Evolutionary conservation across 2,113 vertebrate genomes (phyloP).

Genomic region (Pluvialis apricaria): DNA sequence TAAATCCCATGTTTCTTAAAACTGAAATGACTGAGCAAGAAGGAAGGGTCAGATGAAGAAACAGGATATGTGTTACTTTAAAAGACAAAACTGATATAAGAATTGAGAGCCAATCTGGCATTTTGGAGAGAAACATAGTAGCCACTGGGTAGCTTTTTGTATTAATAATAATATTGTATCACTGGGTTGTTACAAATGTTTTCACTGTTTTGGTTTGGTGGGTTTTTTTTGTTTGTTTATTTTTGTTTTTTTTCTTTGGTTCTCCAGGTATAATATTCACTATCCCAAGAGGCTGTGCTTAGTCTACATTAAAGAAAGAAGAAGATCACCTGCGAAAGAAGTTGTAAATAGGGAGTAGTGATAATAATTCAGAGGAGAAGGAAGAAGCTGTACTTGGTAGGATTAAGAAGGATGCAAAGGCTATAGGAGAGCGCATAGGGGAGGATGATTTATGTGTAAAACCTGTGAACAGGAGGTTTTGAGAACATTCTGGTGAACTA

Average conservation of each 20-base stretch:
- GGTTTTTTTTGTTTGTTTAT: too few species aligned
- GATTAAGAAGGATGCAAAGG: not conserved
- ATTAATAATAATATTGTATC: not conserved
- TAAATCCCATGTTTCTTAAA: not conserved
- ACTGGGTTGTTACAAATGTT: not conserved
- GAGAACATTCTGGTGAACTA: not conserved
- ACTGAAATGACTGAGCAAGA: not conserved
- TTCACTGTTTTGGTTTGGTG: not conserved
- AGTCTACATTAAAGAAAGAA: not conserved
- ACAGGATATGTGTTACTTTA: not conserved
- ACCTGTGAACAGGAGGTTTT: not conserved
- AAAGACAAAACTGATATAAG: not conserved
- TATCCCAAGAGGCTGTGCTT: not conserved
- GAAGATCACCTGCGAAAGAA: not conserved
- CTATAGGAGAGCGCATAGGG: not conserved
- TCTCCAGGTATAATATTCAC: not conserved
- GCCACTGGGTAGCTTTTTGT: not conserved
- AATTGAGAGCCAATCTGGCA: not conserved
- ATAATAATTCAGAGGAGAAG: not conserved
- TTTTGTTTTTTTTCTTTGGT: not conserved
- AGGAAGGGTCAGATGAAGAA: not conserved
- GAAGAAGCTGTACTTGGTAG: not conserved
- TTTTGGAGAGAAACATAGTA: not conserved
- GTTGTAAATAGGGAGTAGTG: not conserved
- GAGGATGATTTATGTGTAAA: not conserved